Conservation (phyloP, 2,888 invertebrate species). For the Resseliella maxima region DNA sequence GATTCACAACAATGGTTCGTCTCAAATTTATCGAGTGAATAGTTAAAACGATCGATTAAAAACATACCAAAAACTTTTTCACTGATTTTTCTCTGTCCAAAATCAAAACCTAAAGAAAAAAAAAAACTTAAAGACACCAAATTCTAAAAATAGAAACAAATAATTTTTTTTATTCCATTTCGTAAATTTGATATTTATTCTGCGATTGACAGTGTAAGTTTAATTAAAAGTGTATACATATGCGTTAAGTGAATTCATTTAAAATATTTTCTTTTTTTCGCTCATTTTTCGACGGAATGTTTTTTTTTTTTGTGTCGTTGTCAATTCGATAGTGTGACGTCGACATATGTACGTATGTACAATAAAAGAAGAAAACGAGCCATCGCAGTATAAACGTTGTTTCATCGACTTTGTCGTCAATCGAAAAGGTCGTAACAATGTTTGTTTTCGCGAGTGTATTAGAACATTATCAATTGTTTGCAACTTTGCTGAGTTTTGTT, state of each 20-base stretch:
- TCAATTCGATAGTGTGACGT: neutral
- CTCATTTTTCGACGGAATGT: neutral
- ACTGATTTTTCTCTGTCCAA: neutral
- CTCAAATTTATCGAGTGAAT: neutral
- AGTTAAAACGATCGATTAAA: neutral
- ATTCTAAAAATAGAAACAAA: conserved; percentile 30
- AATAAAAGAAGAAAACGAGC: neutral
- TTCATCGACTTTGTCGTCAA: conserved; percentile 4
- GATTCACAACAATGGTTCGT: conserved; percentile 43
- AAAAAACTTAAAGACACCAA: neutral
- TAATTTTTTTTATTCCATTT: neutral
- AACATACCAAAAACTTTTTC: neutral
- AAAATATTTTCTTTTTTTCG: neutral
- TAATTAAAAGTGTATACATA: neutral
- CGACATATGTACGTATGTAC: neutral
- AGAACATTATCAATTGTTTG: conserved; percentile 29
- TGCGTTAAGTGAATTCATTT: neutral
- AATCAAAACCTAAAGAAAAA: neutral
- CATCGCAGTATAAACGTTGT: neutral
- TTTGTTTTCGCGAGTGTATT: neutral
- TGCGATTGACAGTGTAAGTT: conserved; percentile 27
- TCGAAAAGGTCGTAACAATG: neutral
- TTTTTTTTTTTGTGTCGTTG: neutral
- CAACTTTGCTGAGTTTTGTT: neutral
- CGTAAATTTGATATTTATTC: neutral